Percentiles rank a stretch among this genome's conserved stretches.
Conservation (phyloP, 2,888 invertebrate species). For the Punctoribates punctum region DNA sequence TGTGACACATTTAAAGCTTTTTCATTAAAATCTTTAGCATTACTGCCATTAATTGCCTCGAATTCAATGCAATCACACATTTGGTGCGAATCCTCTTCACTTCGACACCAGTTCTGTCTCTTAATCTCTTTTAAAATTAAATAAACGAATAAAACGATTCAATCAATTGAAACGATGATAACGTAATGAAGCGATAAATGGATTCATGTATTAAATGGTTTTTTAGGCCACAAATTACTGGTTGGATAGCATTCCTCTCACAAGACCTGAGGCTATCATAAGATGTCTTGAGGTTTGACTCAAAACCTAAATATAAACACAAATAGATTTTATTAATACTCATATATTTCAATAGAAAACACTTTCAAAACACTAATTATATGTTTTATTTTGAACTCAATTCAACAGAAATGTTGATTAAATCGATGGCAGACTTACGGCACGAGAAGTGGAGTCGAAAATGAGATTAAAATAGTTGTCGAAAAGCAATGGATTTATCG, state of each 20-base stretch:
- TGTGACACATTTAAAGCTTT: constrained; percentile 15
- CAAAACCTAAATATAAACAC: constrained; percentile 3
- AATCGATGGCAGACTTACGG: neutral
- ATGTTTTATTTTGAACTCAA: neutral
- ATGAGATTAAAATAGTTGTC: neutral
- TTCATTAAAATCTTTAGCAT: constrained; percentile 13
- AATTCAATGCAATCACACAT: constrained; percentile 24
- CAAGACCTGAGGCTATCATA: constrained; percentile 9
- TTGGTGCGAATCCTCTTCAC: neutral
- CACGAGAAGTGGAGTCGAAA: neutral
- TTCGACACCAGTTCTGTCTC: neutral
- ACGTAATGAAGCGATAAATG: constrained; percentile 29
- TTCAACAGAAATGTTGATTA: neutral
- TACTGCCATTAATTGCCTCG: constrained; percentile 8
- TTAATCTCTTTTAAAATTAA: neutral
- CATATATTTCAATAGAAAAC: neutral
- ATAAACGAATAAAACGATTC: neutral
- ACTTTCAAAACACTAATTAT: neutral
- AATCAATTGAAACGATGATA: neutral
- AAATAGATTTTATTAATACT: neutral
- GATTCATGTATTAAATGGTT: constrained; percentile 11
- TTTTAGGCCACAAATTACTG: constrained; percentile 29
- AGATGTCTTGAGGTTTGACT: neutral
- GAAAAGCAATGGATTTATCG: neutral
- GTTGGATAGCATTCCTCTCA: constrained; percentile 23